Conservation (phyloP, 2,797 vertebrate species). For the Alcedo atthis region DNA sequence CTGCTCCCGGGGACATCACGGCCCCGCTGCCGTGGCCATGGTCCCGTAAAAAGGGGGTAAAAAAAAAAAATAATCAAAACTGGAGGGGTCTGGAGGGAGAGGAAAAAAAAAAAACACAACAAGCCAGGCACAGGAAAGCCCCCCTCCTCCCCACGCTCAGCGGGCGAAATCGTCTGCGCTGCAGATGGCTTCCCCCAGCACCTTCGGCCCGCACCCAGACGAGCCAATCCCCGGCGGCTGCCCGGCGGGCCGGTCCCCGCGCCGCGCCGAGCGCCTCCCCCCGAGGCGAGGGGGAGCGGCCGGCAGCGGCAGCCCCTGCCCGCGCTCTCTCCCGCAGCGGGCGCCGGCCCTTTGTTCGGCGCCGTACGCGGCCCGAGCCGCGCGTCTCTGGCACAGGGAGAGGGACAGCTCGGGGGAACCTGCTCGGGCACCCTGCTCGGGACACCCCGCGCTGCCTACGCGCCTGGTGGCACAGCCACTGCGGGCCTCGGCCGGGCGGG, state of each 20-base stretch:
- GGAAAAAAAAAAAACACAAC: neutral
- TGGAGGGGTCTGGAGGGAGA: neutral
- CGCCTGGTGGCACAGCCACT: neutral
- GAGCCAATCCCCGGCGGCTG: neutral
- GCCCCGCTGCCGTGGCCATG: neutral
- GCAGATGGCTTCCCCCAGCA: constrained; percentile 15
- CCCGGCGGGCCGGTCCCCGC: neutral
- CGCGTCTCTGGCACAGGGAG: neutral
- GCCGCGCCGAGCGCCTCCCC: neutral
- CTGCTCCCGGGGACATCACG: constrained; percentile 1
- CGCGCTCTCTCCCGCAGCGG: neutral
- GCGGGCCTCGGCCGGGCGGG: neutral
- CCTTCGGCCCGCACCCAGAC: neutral
- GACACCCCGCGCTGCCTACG: neutral
- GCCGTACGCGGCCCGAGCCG: too few species aligned
- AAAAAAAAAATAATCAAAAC: too few species aligned
- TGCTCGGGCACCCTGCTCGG: neutral
- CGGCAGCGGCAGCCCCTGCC: too few species aligned
- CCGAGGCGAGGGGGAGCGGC: neutral
- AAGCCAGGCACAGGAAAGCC: neutral
- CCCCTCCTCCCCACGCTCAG: neutral
- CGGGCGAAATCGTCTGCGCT: neutral
- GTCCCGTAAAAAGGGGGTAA: neutral
- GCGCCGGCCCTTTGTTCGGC: neutral
- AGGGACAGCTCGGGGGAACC: neutral